These are phyloP conservation scores for Polymixis flavicincta DNA, from an alignment of 2,888 invertebrate genomes.

Conservation along the genomic window DNA sequence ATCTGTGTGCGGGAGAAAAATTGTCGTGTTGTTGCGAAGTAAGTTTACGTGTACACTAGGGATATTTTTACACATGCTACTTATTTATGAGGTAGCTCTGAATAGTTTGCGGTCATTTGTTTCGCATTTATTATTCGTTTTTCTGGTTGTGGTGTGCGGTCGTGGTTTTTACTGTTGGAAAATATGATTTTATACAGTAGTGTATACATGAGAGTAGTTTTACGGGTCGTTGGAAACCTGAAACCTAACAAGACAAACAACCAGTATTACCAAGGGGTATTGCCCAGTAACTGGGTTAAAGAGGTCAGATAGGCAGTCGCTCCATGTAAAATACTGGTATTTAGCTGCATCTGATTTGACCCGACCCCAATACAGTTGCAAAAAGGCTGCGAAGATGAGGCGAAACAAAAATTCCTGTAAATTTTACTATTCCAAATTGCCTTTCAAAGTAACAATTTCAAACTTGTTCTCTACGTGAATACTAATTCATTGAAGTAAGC, in stretches of 20 bases:
- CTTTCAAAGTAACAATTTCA: background rate
- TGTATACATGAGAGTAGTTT: too few species aligned
- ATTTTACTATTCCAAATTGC: background rate
- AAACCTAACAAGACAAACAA: too few species aligned
- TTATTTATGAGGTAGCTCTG: constrained; percentile 8
- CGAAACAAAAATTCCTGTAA: too few species aligned
- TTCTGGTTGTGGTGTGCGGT: background rate
- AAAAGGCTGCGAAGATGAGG: too few species aligned
- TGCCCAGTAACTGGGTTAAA: too few species aligned
- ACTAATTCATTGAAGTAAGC: constrained; percentile 29
- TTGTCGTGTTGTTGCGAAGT: constrained; percentile 2
- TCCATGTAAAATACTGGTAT: too few species aligned
- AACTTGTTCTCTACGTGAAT: constrained; percentile 17
- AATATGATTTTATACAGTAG: background rate
- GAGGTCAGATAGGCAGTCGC: too few species aligned
- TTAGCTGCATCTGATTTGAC: too few species aligned
- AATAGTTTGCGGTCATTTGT: constrained; percentile 12
- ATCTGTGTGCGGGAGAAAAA: constrained; percentile 8
- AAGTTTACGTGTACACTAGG: constrained; percentile 3
- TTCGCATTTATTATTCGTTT: background rate
- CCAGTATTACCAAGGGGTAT: too few species aligned
- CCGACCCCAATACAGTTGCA: too few species aligned
- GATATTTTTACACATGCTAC: constrained; percentile 10
- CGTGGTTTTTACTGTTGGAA: background rate
- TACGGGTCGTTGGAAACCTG: too few species aligned